These are phyloP conservation scores for Sminthurides bifidus DNA, from an alignment of 1,140 invertebrate genomes.

Conservation along the genomic window DNA sequence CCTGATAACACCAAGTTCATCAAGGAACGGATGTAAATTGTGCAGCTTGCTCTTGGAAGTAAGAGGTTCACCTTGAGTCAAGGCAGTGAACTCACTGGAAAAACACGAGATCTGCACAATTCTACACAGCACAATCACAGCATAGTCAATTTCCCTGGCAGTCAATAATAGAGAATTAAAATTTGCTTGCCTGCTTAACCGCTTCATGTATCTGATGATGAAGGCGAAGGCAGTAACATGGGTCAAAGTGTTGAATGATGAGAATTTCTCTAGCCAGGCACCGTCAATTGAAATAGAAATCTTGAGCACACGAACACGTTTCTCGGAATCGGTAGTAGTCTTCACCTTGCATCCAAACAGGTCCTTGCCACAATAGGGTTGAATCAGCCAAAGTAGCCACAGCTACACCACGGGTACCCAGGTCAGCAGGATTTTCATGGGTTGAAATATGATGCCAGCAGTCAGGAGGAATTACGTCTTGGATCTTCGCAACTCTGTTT, in stretches of 20 bases:
- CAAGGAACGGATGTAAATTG: not conserved
- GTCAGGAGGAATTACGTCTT: slow-evolving; percentile 23
- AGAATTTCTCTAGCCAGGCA: not conserved
- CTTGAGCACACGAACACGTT: too few species aligned
- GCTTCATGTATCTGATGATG: not conserved
- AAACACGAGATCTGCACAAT: not conserved
- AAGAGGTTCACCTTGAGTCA: not conserved
- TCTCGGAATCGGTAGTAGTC: not conserved
- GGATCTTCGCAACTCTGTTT: slow-evolving; percentile 37
- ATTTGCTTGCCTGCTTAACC: not conserved
- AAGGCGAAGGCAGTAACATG: not conserved
- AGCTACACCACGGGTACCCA: slow-evolving; percentile 35
- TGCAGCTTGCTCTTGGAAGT: not conserved
- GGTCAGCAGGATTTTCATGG: slow-evolving; percentile 39
- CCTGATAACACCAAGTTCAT: not conserved
- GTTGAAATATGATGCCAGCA: slow-evolving; percentile 38
- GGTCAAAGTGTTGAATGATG: not conserved
- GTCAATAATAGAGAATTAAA: not conserved
- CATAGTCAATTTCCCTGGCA: not conserved
- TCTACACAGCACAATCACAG: not conserved
- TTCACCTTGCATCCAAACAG: slow-evolving; percentile 7
- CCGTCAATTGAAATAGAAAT: too few species aligned
- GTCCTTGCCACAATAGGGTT: slow-evolving; percentile 37
- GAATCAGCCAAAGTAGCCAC: slow-evolving; percentile 28
- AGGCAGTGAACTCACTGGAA: not conserved